A percentile compares a stretch with the other conserved stretches of the same genome.
Evolutionary conservation across 1,140 invertebrate genomes (phyloP).

Genomic region (Camponotus vicinus): DNA sequence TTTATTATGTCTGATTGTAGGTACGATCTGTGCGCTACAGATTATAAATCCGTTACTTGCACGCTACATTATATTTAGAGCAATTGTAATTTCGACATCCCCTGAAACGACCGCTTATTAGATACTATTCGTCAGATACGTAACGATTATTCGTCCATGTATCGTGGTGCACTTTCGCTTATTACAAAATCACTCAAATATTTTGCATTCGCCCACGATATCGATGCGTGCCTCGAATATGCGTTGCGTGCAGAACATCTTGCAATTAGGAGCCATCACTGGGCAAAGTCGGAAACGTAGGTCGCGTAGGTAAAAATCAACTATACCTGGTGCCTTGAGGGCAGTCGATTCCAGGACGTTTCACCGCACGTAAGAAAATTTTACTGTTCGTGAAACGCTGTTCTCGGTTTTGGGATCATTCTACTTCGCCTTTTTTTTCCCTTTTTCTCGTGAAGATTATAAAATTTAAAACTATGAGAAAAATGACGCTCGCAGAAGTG

Average conservation of each 20-base stretch:
- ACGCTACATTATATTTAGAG: conserved; percentile 30
- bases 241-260: conserved; percentile 45
- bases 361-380: conserved; percentile 47
- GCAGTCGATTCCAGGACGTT: conserved; percentile 41
- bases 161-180: conserved; percentile 52
- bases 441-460: background rate
- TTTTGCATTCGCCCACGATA: conserved; percentile 47
- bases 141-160: background rate
- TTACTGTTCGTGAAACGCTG: conserved; percentile 44
- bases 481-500: conserved; percentile 7
- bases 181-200: conserved; percentile 57
- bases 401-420: background rate
- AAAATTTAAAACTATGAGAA: background rate
- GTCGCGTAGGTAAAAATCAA: conserved; percentile 32
- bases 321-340: conserved; percentile 7
- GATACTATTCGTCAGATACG: conserved; percentile 28
- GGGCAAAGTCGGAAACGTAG: conserved; percentile 37
- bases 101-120: conserved; percentile 31
- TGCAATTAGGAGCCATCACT: conserved; percentile 48
- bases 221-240: background rate
- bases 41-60: conserved; percentile 27
- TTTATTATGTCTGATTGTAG: conserved; percentile 10
- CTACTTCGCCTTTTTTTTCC: background rate
- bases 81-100: conserved; percentile 36
- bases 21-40: background rate